These are phyloP conservation scores for Hypocryptadius cinnamomeus DNA, from an alignment of 2,113 vertebrate genomes.

Conservation along the genomic window DNA sequence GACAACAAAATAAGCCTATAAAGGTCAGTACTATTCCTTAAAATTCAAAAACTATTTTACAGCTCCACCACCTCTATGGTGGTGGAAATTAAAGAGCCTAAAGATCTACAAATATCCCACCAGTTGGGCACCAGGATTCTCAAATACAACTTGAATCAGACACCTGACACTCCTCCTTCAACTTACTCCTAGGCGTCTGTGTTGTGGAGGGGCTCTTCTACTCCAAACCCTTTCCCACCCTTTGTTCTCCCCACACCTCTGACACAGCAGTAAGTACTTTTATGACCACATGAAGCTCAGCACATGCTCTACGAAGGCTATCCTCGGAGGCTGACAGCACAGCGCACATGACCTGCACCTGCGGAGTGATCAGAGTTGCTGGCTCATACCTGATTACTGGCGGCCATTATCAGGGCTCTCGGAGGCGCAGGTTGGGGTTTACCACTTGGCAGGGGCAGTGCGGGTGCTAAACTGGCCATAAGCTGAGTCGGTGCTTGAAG, in stretches of 20 bases:
- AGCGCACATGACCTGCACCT: neutral
- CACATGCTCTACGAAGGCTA: neutral
- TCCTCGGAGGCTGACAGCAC: neutral
- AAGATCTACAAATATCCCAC: neutral
- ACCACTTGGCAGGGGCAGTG: slow-evolving; percentile 76
- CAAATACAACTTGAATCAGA: neutral
- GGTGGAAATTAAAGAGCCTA: neutral
- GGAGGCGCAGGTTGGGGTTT: slow-evolving; percentile 75
- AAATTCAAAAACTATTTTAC: neutral
- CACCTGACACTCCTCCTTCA: neutral
- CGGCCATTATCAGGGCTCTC: slow-evolving; percentile 78
- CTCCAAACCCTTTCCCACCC: neutral
- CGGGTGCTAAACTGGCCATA: slow-evolving; percentile 75
- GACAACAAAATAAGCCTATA: neutral
- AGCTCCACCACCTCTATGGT: neutral
- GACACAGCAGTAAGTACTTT: neutral
- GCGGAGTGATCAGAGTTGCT: neutral
- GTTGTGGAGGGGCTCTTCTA: neutral
- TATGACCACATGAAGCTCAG: neutral
- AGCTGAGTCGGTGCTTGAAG: slow-evolving; percentile 75
- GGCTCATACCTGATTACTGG: slow-evolving; percentile 83
- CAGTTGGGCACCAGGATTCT: neutral
- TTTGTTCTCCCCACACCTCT: neutral
- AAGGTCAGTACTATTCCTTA: neutral
- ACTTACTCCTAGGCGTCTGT: neutral